Percentiles rank a stretch among this genome's conserved stretches.
Evolutionary conservation across 92 coral and sea anemone genomes (phyloP).

Genomic region (Heteractis magnifica): DNA sequence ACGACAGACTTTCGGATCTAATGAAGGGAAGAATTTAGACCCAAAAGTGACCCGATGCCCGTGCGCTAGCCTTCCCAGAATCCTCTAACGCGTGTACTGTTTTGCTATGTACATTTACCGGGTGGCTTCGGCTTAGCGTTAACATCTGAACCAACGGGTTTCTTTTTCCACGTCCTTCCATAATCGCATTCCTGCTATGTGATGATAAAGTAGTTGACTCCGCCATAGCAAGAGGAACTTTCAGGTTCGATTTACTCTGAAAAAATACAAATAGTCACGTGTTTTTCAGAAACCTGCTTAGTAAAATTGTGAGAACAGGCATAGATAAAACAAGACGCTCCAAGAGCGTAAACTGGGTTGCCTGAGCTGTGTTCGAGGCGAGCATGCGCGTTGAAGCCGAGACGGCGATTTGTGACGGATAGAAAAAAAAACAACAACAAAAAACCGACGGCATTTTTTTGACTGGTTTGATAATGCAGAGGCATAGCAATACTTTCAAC

Average conservation of each 20-base stretch:
- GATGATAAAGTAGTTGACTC: not conserved
- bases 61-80: not conserved
- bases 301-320: not conserved
- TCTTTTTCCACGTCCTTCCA: slow-evolving; percentile 27
- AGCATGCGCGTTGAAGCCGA: too few relatives aligned
- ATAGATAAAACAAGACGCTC: not conserved
- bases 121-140: slow-evolving; percentile 18
- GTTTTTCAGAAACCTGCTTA: not conserved
- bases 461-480: too few relatives aligned
- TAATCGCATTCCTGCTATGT: not conserved
- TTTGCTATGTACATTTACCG: slow-evolving; percentile 10
- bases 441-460: too few relatives aligned
- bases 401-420: too few relatives aligned
- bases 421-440: too few relatives aligned
- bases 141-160: slow-evolving; percentile 29
- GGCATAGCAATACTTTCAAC: too few relatives aligned
- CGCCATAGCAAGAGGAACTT: slow-evolving; percentile 1
- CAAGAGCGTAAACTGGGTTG: too few relatives aligned
- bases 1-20: too few relatives aligned
- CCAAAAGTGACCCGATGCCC: not conserved
- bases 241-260: not conserved
- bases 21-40: too few relatives aligned
- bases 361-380: too few relatives aligned
- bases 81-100: not conserved
- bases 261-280: not conserved